Conservation (phyloP, 1,140 invertebrate genomes). For the Palaemon carinicauda region DNA sequence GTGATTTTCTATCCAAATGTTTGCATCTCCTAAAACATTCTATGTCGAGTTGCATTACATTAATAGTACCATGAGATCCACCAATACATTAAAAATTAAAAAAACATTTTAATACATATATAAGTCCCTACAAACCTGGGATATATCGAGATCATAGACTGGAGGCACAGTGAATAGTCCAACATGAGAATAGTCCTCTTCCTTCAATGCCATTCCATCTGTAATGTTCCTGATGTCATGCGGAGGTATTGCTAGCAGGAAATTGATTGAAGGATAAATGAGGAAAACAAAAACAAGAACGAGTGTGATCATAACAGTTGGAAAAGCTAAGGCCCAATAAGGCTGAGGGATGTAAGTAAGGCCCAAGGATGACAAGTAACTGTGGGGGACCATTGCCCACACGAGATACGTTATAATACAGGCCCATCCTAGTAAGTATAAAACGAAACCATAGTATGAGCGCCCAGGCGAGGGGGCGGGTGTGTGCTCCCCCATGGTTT, state of each 20-base stretch:
- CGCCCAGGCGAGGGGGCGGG: constrained; percentile 53
- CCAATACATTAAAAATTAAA: too few species aligned
- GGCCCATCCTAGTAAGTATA: constrained; percentile 55
- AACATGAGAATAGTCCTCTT: constrained; percentile 27
- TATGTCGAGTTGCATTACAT: too few species aligned
- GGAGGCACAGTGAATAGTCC: constrained; percentile 45
- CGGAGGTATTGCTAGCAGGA: constrained; percentile 38
- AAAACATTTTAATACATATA: not conserved
- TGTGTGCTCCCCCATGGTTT: constrained; percentile 44
- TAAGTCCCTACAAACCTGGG: constrained; percentile 49
- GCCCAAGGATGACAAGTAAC: constrained; percentile 45
- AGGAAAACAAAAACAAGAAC: constrained; percentile 52
- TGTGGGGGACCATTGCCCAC: constrained; percentile 56
- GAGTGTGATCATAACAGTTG: constrained; percentile 45
- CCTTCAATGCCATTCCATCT: constrained; percentile 40
- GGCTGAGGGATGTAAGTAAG: constrained; percentile 55
- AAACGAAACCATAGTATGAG: constrained; percentile 57
- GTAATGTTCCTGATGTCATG: constrained; percentile 54
- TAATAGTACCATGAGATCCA: too few species aligned
- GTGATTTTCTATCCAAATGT: too few species aligned
- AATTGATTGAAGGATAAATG: constrained; percentile 54
- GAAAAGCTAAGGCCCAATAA: constrained; percentile 58
- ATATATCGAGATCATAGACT: constrained; percentile 52
- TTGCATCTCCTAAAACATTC: too few species aligned
- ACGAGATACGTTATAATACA: constrained; percentile 46